phyloP scores from a whole-genome alignment of 2,888 invertebrate genomes.

The Drosophila lutescens region DNA sequence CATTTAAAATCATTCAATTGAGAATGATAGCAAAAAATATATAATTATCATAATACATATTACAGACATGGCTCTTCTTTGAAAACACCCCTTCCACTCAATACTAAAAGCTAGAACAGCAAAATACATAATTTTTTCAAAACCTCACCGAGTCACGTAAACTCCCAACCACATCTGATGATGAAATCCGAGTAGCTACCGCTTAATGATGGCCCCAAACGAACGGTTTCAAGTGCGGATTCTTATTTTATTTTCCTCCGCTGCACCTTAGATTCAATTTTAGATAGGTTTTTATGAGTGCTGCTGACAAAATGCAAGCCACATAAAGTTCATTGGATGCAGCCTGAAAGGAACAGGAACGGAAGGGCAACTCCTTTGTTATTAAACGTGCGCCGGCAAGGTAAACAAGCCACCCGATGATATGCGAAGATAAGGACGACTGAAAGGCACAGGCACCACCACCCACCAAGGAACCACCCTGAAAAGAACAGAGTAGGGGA shows the following conservation, averaged over 20 bases:
- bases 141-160: conserved; percentile 19
- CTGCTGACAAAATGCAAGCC: conserved; percentile 72
- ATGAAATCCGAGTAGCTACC: conserved; percentile 1
- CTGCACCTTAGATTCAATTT: conserved; percentile 74
- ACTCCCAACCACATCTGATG: neutral
- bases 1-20: neutral
- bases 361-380: conserved; percentile 54
- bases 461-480: conserved; percentile 1
- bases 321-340: conserved; percentile 61
- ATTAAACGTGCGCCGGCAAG: conserved; percentile 54
- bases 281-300: conserved; percentile 66
- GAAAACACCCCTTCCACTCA: too few relatives aligned
- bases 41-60: too few relatives aligned
- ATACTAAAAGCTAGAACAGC: too few relatives aligned
- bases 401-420: conserved; percentile 65
- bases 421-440: conserved; percentile 62
- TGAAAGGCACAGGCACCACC: conserved; percentile 13
- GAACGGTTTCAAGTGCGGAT: conserved; percentile 29
- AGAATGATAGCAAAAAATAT: too few relatives aligned
- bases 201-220: conserved; percentile 25
- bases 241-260: conserved; percentile 38
- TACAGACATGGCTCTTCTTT: too few relatives aligned
- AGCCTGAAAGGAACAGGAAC: conserved; percentile 25
- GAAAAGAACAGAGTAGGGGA: conserved; percentile 10
- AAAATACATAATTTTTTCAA: neutral